Conservation (phyloP, 2,113 vertebrate genomes). For the Guaruba guarouba region DNA sequence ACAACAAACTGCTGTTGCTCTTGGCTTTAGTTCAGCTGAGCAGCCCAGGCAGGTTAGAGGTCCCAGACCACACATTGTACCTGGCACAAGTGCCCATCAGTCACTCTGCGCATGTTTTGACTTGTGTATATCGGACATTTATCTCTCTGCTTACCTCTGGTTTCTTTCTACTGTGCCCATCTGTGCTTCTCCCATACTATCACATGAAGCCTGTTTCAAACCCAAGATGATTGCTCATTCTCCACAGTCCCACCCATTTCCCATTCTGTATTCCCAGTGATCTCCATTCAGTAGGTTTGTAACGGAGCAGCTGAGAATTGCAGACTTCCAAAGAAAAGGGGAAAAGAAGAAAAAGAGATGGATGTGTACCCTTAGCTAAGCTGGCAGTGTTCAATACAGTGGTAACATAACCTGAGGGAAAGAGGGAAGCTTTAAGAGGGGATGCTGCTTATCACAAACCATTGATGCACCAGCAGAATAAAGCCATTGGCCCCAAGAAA, state of each 20-base stretch:
- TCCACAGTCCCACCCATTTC: not conserved
- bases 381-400: not conserved
- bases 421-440: not conserved
- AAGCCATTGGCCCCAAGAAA: not conserved
- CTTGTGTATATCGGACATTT: not conserved
- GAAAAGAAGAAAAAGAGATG: not conserved
- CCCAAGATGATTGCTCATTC: not conserved
- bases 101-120: not conserved
- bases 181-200: not conserved
- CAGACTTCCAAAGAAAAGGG: not conserved
- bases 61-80: not conserved
- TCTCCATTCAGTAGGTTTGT: not conserved
- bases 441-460: not conserved
- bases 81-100: not conserved
- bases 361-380: not conserved
- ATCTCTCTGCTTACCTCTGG: not conserved
- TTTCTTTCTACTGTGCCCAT: not conserved
- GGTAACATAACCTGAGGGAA: not conserved
- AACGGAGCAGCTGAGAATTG: not conserved
- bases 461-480: not conserved
- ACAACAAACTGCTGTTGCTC: not conserved
- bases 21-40: not conserved
- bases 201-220: not conserved
- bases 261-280: not conserved
- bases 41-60: not conserved